These are phyloP conservation scores for Eristalinus aeneus DNA, from an alignment of 2,888 invertebrate species.

Conservation along the genomic window DNA sequence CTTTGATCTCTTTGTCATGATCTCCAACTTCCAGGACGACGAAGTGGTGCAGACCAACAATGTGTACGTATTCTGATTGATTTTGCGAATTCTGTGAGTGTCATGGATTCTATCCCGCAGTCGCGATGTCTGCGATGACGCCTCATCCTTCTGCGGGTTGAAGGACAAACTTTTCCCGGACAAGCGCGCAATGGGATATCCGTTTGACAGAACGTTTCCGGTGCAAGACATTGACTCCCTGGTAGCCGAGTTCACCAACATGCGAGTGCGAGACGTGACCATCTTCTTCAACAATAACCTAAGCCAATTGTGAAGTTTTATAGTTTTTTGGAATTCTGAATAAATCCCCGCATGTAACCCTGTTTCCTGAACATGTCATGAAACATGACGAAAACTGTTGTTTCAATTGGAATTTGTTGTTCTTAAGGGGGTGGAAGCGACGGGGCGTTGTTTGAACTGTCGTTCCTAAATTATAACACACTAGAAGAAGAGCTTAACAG, in stretches of 20 bases:
- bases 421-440: neutral
- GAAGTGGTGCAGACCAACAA: conserved; percentile 75
- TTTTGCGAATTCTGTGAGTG: too few species aligned
- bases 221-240: conserved; percentile 83
- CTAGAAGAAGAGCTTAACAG: too few species aligned
- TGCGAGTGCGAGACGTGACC: conserved; percentile 85
- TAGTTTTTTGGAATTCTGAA: neutral
- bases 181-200: conserved; percentile 84
- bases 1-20: conserved; percentile 88
- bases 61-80: conserved; percentile 51
- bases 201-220: conserved; percentile 81
- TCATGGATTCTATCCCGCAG: too few species aligned
- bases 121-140: conserved; percentile 82
- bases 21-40: conserved; percentile 87
- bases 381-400: neutral
- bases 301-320: neutral
- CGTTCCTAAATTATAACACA: too few species aligned
- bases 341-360: neutral
- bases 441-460: too few species aligned
- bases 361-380: neutral
- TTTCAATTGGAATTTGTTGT: neutral
- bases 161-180: conserved; percentile 86
- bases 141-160: conserved; percentile 87
- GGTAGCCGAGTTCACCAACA: conserved; percentile 85
- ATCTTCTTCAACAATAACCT: conserved; percentile 81